These are phyloP conservation scores for Rousettus madagascariensis DNA, from an alignment of 2,797 vertebrate genomes.

Conservation along the genomic window DNA sequence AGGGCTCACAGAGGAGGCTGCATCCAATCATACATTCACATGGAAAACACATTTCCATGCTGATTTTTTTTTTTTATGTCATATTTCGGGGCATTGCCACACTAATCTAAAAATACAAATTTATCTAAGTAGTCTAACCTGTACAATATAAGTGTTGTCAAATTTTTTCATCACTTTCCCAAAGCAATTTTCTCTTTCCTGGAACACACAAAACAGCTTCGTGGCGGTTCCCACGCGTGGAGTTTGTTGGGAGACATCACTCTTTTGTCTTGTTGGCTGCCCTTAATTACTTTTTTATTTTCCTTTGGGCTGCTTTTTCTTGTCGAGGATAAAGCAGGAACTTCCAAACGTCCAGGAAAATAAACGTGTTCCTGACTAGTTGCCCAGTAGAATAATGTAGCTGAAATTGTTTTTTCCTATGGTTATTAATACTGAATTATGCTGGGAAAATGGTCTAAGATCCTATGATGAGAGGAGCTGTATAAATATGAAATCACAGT, in stretches of 20 bases:
- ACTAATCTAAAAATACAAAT: conserved; percentile 27
- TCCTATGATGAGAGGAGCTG: conserved; percentile 49
- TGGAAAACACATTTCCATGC: conserved; percentile 1
- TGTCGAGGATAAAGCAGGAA: conserved; percentile 51
- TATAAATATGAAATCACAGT: conserved; percentile 71
- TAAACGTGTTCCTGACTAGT: conserved; percentile 37
- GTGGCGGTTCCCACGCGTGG: background rate
- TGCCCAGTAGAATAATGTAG: conserved; percentile 58
- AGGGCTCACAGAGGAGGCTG: background rate
- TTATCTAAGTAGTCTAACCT: background rate
- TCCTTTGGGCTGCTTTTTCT: conserved; percentile 38
- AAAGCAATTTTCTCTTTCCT: conserved; percentile 50
- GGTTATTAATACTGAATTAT: conserved; percentile 70
- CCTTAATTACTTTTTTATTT: conserved; percentile 71
- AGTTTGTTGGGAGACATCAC: conserved; percentile 49
- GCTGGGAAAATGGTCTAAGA: conserved; percentile 50
- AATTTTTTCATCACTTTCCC: background rate
- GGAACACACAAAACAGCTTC: conserved; percentile 11
- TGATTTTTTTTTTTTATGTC: background rate
- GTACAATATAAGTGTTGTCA: background rate
- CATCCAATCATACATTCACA: background rate
- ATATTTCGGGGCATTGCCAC: background rate
- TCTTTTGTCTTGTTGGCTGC: conserved; percentile 56
- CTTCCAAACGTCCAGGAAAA: conserved; percentile 65
- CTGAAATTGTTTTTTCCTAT: conserved; percentile 60